Conservation (phyloP, 2,888 invertebrate species). For the Campopleginae sp. region DNA sequence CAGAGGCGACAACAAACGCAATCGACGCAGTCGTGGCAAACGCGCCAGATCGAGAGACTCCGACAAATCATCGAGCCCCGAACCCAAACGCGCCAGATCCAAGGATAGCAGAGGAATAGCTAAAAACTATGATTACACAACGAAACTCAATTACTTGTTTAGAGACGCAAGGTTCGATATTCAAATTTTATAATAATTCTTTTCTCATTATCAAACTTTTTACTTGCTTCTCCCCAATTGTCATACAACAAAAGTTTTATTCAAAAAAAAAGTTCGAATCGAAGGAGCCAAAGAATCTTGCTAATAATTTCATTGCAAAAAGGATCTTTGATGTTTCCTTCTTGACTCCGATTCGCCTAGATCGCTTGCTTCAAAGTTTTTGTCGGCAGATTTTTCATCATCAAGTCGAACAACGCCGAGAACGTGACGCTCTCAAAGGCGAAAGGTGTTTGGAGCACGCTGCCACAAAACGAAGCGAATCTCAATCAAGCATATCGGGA, state of each 20-base stretch:
- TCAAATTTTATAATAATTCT: slow-evolving; percentile 28
- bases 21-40: slow-evolving; percentile 79
- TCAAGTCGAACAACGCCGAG: slow-evolving; percentile 99
- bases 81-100: slow-evolving; percentile 81
- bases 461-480: slow-evolving; percentile 98
- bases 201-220: neutral
- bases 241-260: neutral
- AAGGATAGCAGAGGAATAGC: slow-evolving; percentile 84
- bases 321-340: neutral
- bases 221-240: neutral
- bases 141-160: slow-evolving; percentile 96
- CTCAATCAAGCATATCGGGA: slow-evolving; percentile 97
- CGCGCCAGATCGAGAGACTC: slow-evolving; percentile 80
- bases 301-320: neutral
- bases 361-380: slow-evolving; percentile 72
- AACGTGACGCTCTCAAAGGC: slow-evolving; percentile 97
- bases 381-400: slow-evolving; percentile 92
- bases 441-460: slow-evolving; percentile 98
- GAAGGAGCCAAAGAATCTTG: neutral
- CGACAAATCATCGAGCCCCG: slow-evolving; percentile 81
- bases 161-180: slow-evolving; percentile 90
- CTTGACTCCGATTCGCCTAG: slow-evolving; percentile 24
- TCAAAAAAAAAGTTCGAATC: neutral
- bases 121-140: slow-evolving; percentile 93
- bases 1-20: slow-evolving; percentile 81